phyloP scores from a whole-genome alignment of 2,888 invertebrate species.

The Mantis religiosa region DNA sequence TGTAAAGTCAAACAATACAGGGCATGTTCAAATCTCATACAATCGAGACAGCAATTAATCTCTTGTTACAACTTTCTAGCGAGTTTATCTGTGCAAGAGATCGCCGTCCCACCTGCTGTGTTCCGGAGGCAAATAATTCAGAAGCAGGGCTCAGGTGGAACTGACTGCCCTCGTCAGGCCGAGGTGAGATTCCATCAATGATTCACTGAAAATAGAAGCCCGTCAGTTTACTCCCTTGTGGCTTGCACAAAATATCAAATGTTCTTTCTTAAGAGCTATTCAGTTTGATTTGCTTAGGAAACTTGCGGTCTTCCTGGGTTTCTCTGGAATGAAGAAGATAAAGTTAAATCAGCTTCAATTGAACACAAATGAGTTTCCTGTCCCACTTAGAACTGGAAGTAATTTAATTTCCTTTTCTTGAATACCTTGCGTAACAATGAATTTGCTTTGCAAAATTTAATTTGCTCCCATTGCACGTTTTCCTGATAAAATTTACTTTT shows the following conservation, averaged over 20 bases:
- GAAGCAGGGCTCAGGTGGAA: background rate
- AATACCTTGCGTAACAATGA: too few species aligned
- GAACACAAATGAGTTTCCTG: too few species aligned
- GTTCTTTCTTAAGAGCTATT: background rate
- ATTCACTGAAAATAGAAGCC: background rate
- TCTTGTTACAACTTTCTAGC: background rate
- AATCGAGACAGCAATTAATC: background rate
- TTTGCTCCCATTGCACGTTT: too few species aligned
- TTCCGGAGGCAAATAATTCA: background rate
- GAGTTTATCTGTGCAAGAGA: background rate
- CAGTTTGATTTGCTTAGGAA: too few species aligned
- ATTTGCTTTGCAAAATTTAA: too few species aligned
- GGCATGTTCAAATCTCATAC: background rate
- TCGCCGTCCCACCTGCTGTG: background rate
- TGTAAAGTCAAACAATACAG: background rate
- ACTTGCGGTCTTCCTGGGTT: too few species aligned
- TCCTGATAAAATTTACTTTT: too few species aligned
- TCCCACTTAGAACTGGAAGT: too few species aligned
- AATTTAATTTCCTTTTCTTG: too few species aligned
- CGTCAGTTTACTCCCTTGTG: background rate
- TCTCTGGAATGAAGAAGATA: too few species aligned
- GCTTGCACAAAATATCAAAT: too few species aligned
- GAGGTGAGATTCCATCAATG: background rate
- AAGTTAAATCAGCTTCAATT: too few species aligned
- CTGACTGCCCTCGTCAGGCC: background rate